Percentiles rank a stretch among this genome's conserved stretches.
Evolutionary conservation across 2,888 invertebrate species (phyloP).

Genomic region (Phyllotreta cruciferae): DNA sequence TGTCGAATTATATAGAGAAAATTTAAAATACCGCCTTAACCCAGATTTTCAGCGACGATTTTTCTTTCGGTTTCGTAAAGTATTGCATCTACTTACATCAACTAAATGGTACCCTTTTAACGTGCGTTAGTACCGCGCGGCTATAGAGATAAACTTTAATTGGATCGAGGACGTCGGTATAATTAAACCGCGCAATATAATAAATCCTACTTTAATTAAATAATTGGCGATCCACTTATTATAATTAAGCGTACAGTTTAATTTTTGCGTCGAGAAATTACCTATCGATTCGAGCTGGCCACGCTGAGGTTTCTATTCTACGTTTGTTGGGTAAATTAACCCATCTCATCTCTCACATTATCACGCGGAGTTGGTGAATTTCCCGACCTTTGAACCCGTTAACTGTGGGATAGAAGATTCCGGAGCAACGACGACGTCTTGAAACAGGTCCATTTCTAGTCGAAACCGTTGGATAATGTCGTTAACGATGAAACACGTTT

Average conservation of each 20-base stretch:
- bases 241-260: constrained; percentile 38
- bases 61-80: constrained; percentile 8
- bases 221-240: constrained; percentile 36
- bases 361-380: constrained; percentile 45
- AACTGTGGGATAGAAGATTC: constrained; percentile 52
- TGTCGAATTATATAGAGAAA: constrained; percentile 11
- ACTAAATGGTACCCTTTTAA: background rate
- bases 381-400: constrained; percentile 41
- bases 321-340: constrained; percentile 12
- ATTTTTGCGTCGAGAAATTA: constrained; percentile 30
- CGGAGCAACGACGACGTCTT: constrained; percentile 15
- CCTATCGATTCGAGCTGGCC: background rate
- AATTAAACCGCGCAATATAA: constrained; percentile 37
- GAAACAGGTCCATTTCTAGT: constrained; percentile 42
- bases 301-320: background rate
- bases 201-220: constrained; percentile 39
- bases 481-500: constrained; percentile 14
- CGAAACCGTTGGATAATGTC: constrained; percentile 26
- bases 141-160: constrained; percentile 40
- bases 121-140: constrained; percentile 13
- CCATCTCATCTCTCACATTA: constrained; percentile 29
- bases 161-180: constrained; percentile 40
- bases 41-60: background rate
- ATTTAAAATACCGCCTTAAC: background rate
- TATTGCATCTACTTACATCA: background rate